These are phyloP conservation scores for Heteromormyrus szaboi DNA, from an alignment of 2,797 vertebrate genomes.

Conservation along the genomic window DNA sequence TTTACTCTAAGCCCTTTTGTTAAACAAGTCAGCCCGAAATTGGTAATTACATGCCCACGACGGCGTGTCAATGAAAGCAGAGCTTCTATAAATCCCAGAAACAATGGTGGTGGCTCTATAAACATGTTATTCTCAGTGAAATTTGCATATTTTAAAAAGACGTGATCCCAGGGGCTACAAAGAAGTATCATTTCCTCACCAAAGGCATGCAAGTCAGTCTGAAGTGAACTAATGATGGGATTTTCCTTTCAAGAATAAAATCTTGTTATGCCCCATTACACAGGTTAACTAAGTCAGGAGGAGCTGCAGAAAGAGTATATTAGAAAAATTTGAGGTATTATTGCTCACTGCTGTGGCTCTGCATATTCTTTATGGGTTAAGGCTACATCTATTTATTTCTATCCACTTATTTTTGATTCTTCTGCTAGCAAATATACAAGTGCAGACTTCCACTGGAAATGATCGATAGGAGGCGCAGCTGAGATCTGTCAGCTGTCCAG, in stretches of 20 bases:
- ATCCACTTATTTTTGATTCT: not conserved
- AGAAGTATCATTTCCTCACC: constrained; percentile 64
- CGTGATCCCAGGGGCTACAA: constrained; percentile 57
- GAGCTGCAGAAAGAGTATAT: constrained; percentile 18
- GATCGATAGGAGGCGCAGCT: not conserved
- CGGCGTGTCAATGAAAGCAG: not conserved
- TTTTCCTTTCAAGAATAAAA: constrained; percentile 58
- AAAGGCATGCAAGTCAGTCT: constrained; percentile 58
- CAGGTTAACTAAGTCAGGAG: constrained; percentile 54
- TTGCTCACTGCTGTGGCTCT: not conserved
- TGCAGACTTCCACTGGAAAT: not conserved
- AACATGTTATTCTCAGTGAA: constrained; percentile 45
- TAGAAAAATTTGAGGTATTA: constrained; percentile 10
- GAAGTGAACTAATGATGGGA: constrained; percentile 66
- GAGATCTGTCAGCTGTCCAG: not conserved
- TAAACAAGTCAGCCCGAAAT: not conserved
- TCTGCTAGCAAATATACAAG: not conserved
- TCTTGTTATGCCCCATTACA: constrained; percentile 63
- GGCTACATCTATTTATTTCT: not conserved
- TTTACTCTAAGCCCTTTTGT: constrained; percentile 4
- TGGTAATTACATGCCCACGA: not conserved
- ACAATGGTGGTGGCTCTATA: not conserved
- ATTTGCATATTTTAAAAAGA: constrained; percentile 63
- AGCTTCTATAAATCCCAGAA: not conserved
- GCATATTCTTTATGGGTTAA: not conserved